Base-by-base conservation (phyloP, 2,797 vertebrate genomes). In the Columba guinea region DNA sequence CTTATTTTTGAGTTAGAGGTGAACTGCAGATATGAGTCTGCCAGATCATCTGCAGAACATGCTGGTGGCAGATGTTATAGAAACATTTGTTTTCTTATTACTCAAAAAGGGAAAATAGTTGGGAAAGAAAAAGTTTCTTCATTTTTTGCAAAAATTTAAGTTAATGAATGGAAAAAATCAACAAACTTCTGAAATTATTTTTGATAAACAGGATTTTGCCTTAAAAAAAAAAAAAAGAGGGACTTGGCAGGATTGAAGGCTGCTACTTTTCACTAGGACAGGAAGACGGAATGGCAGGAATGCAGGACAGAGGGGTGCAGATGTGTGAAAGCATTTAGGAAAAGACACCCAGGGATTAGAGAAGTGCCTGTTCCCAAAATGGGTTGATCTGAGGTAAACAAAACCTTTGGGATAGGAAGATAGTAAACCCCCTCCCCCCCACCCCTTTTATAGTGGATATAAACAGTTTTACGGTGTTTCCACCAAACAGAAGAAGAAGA, bases 311-410 rank as follows among this genome's bases (percentile, higher is more conserved):
- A 93, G 87, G 94, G 89, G 93, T 89, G 95, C 95, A 96, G 96
- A 96, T 96, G 94, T 93, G 89, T 96, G 92, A 95, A 97, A 92
- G 63, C 85, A 94, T 87, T 94, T 91, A 89, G 77, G 84, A 87
- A 93, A 96, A 96, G 90, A 94, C 89, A 97, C 90, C 86, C 44
- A 62, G 83, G 84, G 95, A 96, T 91, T 95, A 92, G 62, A 91
- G 78, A 86, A 95, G 82, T 76, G 94, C 87, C 70, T 96, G 79
- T 95, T 97, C 87, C 88, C 85, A 90, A 95, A 94, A 91, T 77
- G 94, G 41, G 96, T 97, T 97, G 97, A 97, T 93, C 88, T 91
- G 94, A 97, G 97, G 97, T 96, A 95, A 97, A 96, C 89, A 75
- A 94, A 97, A 96, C 81, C 94, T 97, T 96, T 95, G 96, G 96